Percentiles rank a stretch among this genome's conserved stretches.
phyloP scores from a whole-genome alignment of 2,113 vertebrate species.

The Phodopus roborovskii region DNA sequence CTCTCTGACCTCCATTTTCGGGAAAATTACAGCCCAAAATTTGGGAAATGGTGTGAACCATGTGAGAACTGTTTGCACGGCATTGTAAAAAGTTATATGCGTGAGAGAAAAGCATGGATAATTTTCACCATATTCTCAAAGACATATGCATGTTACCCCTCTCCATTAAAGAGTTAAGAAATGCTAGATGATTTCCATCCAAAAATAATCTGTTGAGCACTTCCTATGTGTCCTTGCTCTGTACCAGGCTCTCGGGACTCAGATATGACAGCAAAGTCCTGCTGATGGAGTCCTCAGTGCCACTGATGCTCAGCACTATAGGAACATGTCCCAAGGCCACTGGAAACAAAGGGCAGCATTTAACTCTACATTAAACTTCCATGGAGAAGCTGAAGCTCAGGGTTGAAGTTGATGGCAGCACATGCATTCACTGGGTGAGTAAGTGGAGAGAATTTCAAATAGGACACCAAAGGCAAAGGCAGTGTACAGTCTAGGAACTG shows the following conservation, averaged over 20 bases:
- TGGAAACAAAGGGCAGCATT: not conserved
- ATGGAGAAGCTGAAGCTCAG: not conserved
- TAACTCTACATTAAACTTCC: not conserved
- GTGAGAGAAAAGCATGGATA: not conserved
- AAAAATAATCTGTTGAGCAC: not conserved
- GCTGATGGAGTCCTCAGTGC: not conserved
- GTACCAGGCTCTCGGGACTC: not conserved
- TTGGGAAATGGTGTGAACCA: constrained; percentile 8
- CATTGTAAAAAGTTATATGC: not conserved
- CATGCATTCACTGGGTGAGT: not conserved
- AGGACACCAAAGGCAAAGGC: not conserved
- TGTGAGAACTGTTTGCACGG: not conserved
- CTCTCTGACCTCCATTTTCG: constrained; percentile 17
- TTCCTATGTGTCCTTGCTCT: not conserved
- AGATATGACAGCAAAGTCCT: not conserved
- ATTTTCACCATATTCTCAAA: constrained; percentile 25
- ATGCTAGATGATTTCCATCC: not conserved
- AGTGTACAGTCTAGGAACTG: not conserved
- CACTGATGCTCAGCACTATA: not conserved
- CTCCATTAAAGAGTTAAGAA: not conserved
- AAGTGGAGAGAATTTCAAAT: not conserved
- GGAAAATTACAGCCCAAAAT: constrained; percentile 41
- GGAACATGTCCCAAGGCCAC: not conserved
- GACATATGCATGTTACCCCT: not conserved
- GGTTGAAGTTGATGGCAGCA: not conserved